A percentile compares a stretch with the other conserved stretches of the same genome.
Conservation (phyloP, 2,113 vertebrate genomes). For the Archilochus colubris region DNA sequence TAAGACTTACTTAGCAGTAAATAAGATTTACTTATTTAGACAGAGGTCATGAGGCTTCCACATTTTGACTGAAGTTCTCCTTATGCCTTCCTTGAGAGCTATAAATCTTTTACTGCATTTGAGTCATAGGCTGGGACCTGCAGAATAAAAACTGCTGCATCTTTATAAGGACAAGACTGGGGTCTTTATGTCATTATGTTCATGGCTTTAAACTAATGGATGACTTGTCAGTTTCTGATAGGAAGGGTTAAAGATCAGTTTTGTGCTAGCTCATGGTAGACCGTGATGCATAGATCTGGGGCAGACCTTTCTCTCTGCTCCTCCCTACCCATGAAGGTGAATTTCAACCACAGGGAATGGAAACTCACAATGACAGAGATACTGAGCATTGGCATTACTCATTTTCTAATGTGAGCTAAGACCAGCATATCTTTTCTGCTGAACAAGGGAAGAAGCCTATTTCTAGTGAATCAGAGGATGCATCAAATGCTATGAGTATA, state of each 20-base stretch:
- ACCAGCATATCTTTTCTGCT: neutral
- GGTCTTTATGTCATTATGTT: neutral
- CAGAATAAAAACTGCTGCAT: neutral
- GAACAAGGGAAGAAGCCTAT: neutral
- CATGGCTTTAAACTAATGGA: neutral
- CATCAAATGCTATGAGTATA: neutral
- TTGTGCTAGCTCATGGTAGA: neutral
- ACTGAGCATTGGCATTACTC: neutral
- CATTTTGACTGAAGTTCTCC: neutral
- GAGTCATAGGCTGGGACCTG: neutral
- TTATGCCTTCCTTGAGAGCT: neutral
- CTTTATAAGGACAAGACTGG: neutral
- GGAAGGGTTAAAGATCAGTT: neutral
- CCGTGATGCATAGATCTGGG: neutral
- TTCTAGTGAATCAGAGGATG: neutral
- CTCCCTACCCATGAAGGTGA: neutral
- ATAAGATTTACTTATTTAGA: neutral
- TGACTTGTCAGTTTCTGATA: neutral
- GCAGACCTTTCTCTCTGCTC: neutral
- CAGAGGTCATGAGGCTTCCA: neutral
- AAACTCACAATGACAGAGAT: neutral
- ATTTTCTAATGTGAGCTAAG: neutral
- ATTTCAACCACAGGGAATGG: neutral
- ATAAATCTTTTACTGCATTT: neutral
- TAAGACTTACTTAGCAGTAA: neutral